Conservation (phyloP, 1,140 invertebrate genomes). For the Bombus confusus region DNA sequence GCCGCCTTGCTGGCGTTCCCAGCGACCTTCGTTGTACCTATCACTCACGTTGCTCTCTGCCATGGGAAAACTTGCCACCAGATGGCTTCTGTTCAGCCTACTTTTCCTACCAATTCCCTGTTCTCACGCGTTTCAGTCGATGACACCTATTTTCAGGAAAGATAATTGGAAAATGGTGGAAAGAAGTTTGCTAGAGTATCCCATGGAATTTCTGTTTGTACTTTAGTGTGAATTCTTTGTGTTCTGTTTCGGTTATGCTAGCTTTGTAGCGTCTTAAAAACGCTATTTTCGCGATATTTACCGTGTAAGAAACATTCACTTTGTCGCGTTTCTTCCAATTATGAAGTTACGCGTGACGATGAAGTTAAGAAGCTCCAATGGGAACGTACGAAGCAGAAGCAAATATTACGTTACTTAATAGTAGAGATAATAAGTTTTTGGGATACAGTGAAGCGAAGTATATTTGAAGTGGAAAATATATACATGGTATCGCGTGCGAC, state of each 20-base stretch:
- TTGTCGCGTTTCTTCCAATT: neutral
- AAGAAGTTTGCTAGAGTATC: neutral
- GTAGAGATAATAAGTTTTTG: neutral
- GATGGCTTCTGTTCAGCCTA: slow-evolving; percentile 38
- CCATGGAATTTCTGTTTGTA: neutral
- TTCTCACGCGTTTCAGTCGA: slow-evolving; percentile 24
- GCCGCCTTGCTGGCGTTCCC: slow-evolving; percentile 43
- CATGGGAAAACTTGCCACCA: slow-evolving; percentile 47
- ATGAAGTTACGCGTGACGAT: neutral
- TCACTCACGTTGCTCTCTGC: slow-evolving; percentile 20
- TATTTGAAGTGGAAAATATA: neutral
- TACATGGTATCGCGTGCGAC: slow-evolving; percentile 32
- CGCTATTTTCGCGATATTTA: neutral
- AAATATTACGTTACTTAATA: neutral
- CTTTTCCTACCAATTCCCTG: slow-evolving; percentile 4
- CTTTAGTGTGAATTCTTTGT: too few species aligned
- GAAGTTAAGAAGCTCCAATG: too few species aligned
- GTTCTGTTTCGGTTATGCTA: neutral
- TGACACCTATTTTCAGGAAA: neutral
- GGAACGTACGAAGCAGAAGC: neutral
- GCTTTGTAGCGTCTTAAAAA: neutral
- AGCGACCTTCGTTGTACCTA: slow-evolving; percentile 55
- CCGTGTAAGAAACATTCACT: neutral
- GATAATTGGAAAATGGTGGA: neutral
- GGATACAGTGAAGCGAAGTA: neutral